A percentile compares a stretch with the other conserved stretches of the same genome.
Conservation (phyloP, 92 coral and sea anemone species). For the Siderastrea siderea region DNA sequence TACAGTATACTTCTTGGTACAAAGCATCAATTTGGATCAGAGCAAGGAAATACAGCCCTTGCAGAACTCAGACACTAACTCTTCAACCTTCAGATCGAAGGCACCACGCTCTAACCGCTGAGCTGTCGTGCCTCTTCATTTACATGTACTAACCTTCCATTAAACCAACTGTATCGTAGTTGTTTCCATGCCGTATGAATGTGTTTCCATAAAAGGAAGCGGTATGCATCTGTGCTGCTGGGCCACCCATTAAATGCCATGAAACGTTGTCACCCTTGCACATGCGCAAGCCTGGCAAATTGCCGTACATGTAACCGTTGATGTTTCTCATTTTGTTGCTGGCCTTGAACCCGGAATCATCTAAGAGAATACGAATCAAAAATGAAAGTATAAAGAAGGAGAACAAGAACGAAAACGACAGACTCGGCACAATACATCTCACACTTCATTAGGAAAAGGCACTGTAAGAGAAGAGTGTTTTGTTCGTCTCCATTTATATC, state of each 20-base stretch:
- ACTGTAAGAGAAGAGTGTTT: too few relatives aligned
- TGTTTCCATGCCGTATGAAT: slow-evolving; percentile 77
- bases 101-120: too few relatives aligned
- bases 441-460: too few relatives aligned
- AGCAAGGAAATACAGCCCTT: too few relatives aligned
- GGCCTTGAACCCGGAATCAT: slow-evolving; percentile 75
- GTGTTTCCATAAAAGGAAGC: slow-evolving; percentile 91
- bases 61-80: too few relatives aligned
- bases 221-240: slow-evolving; percentile 84
- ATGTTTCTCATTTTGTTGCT: slow-evolving; percentile 90
- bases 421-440: too few relatives aligned
- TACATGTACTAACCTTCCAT: slow-evolving; percentile 71
- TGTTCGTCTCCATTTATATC: too few relatives aligned
- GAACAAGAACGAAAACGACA: not conserved
- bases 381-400: not conserved
- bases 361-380: slow-evolving; percentile 15
- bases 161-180: slow-evolving; percentile 85
- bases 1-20: too few relatives aligned
- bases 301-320: slow-evolving; percentile 88
- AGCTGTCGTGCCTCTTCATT: not conserved
- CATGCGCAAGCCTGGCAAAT: slow-evolving; percentile 84
- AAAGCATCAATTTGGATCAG: too few relatives aligned
- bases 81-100: too few relatives aligned
- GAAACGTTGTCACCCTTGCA: slow-evolving; percentile 85
- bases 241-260: slow-evolving; percentile 97